Evolutionary conservation across 2,113 vertebrate species (phyloP).

Genomic region (Lonchura striata): DNA sequence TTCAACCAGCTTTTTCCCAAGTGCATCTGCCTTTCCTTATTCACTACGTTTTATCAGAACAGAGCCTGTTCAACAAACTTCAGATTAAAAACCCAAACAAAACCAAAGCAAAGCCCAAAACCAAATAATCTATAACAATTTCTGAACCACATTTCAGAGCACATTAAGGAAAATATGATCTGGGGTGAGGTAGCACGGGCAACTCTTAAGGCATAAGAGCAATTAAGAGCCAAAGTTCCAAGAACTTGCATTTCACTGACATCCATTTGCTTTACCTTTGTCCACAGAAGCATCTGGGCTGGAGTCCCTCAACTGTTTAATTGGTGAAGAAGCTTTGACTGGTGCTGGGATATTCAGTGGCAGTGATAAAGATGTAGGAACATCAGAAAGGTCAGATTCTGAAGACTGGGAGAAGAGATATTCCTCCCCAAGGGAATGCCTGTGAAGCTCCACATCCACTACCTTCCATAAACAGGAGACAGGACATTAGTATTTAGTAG

Average conservation of each 20-base stretch:
- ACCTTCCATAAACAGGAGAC: constrained; percentile 77
- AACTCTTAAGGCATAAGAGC: neutral
- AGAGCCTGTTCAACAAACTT: neutral
- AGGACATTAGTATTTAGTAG: neutral
- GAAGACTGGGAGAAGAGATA: constrained; percentile 77
- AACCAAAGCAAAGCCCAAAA: neutral
- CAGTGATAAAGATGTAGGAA: constrained; percentile 66
- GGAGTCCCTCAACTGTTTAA: constrained; percentile 76
- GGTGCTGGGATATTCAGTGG: constrained; percentile 71
- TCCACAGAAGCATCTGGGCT: constrained; percentile 70
- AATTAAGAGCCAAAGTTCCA: neutral
- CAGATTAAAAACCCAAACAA: neutral
- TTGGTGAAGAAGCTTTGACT: constrained; percentile 78
- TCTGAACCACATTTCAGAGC: neutral
- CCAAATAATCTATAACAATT: neutral
- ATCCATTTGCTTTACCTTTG: constrained; percentile 80
- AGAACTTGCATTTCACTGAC: neutral
- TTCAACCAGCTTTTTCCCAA: neutral
- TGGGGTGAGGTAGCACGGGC: neutral
- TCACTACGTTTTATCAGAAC: neutral
- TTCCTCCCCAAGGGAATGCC: constrained; percentile 89
- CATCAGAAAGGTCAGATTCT: constrained; percentile 73
- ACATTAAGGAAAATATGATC: neutral
- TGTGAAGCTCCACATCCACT: constrained; percentile 94
- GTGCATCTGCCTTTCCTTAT: neutral